Base-by-base conservation (phyloP, 2,797 vertebrate species). In the Orestias chungarensis region DNA sequence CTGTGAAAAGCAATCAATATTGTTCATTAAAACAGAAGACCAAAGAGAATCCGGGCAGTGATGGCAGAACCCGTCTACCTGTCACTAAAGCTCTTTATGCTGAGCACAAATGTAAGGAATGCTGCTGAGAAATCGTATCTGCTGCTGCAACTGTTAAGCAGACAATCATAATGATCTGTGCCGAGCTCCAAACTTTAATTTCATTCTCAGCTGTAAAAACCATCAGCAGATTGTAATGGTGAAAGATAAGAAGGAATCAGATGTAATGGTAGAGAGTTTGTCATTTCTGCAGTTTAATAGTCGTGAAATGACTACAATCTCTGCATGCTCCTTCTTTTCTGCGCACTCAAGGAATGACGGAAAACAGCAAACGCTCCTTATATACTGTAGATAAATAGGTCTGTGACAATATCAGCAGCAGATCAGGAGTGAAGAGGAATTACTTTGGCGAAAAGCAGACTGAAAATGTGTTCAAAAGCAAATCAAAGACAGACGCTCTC, bases 401-500 rank as follows among this genome's bases (percentile, higher is more conserved):
- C 79, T 71, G 72, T 82, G 82, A 84, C 81, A 77, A 61, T 81
- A 85, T 87, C 85, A 70, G 71, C 59, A 12, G 64, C 62, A 68
- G 57, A 87, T 88, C 82, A 59, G 71, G 68, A 80, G 71, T 52
- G 49, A 69, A 59, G 71, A 70, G 64, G 65, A 86, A 80, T 85
- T 64, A 85, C 79, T 79, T 73, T 20, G 38, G 72, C 55, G 31
- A 54, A n/a, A 76, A 52, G 71, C 62, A 47, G 67, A 72, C 33
- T 66, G 69, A 74, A 74, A 79, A 82, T 68, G 72, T 81, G 76
- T 72, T 86, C 42, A 76, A 73, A 82, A 77, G 70, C 76, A 86
- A 90, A 88, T 88, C 83, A 82, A 80, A 86, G 84, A 82, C 67
- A 78, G 77, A 52, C 64, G 74, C 76, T 82, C 75, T 83, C 20